Base-by-base conservation (phyloP, 1,140 invertebrate genomes). In the Tribolium castaneum region DNA sequence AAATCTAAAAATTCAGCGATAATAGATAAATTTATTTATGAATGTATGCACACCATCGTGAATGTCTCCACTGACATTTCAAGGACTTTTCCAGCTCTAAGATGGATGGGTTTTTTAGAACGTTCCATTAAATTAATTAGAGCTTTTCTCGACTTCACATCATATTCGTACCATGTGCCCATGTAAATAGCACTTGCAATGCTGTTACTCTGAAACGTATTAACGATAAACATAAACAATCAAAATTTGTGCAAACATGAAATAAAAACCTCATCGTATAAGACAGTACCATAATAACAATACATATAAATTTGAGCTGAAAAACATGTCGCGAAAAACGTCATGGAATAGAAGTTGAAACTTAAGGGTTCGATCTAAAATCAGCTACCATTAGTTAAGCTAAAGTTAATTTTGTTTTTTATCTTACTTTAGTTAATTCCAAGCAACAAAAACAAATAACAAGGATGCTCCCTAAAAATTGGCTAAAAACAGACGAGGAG, bases 201-300 rank as follows among this genome's bases (percentile, higher is more conserved):
- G 3, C 39, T 72, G 10, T 75, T 75, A 62, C 80, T 82, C 80
- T 82, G 52, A n/a, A 81, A 80, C 16, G 16, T 19, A 16, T 12
- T 62, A n/a, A 78, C 3, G 56, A 19, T 19, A 19, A 62, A 62
- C 9, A 30, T 62, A 19, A 34, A 19, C 16, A 71, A 52, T 51
- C 49, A 19, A 14, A 34, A 52, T 34, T 56, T 25, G 25, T 12
- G 3, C 22, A 39, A 34, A 45, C 10, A 51, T 12, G 16, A n/a
- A 25, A 56, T 16, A 19, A 35, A n/a, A 34, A 78, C 77, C 52
- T 78, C 70, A 59, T 78, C 77, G 25, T 66, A 71, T 7, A 80
- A 54, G 19, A 75, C 50, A 72, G 84, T 84, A 35, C 85, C 85
- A 71, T 81, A 83, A 49, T 75, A 78, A 35, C 77, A 78, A 25